These are phyloP conservation scores for Cyclophora punctaria DNA, from an alignment of 2,888 invertebrate genomes.

Conservation along the genomic window DNA sequence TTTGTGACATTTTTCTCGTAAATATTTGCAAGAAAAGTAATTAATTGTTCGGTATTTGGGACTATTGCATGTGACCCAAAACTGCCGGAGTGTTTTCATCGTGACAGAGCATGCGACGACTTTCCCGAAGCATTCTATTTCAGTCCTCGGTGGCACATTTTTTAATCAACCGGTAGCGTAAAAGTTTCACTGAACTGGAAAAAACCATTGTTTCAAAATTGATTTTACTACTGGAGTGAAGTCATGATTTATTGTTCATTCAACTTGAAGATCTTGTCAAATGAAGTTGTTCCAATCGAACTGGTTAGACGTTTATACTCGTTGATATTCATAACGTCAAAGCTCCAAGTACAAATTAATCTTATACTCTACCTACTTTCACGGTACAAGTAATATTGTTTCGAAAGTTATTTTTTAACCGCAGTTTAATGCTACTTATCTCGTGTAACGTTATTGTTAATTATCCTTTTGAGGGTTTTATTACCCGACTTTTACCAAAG, in stretches of 20 bases:
- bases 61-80: slow-evolving; percentile 62
- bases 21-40: slow-evolving; percentile 33
- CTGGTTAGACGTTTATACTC: slow-evolving; percentile 1
- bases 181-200: slow-evolving; percentile 27
- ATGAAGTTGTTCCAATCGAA: slow-evolving; percentile 1
- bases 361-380: neutral
- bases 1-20: slow-evolving; percentile 31
- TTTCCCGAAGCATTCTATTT: slow-evolving; percentile 60
- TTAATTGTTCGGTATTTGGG: slow-evolving; percentile 46
- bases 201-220: slow-evolving; percentile 37
- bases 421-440: no score
- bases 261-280: neutral
- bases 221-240: slow-evolving; percentile 15
- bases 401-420: neutral
- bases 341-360: neutral
- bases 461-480: no score
- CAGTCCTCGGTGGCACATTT: slow-evolving; percentile 40
- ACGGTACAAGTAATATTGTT: neutral
- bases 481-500: no score
- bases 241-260: slow-evolving; percentile 13
- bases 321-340: neutral
- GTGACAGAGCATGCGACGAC: slow-evolving; percentile 53
- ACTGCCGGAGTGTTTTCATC: slow-evolving; percentile 53
- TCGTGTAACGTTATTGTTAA: no score
- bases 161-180: slow-evolving; percentile 35